Percentiles rank a stretch among this genome's conserved stretches.
These are phyloP conservation scores for Graphium colonna DNA, from an alignment of 2,888 invertebrate genomes.

Conservation along the genomic window DNA sequence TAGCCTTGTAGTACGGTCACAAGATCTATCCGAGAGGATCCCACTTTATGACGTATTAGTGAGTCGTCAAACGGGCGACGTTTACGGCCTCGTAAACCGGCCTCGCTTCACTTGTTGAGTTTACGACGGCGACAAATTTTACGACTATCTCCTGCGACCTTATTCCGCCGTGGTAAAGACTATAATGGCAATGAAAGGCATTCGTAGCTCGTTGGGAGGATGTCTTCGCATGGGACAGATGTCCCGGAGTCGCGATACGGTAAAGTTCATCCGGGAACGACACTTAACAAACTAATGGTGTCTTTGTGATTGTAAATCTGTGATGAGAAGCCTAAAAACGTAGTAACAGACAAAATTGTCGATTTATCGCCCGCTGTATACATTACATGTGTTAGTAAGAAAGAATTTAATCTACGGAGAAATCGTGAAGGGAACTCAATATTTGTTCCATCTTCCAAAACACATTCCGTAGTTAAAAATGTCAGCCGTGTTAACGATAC, in stretches of 20 bases:
- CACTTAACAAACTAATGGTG: no score
- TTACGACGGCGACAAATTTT: slow-evolving; percentile 43
- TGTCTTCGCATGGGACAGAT: slow-evolving; percentile 23
- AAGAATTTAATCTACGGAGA: no score
- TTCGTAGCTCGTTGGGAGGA: slow-evolving; percentile 26
- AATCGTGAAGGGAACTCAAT: no score
- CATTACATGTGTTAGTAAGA: no score
- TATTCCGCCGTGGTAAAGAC: slow-evolving; percentile 28
- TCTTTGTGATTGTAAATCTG: no score
- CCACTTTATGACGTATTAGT: slow-evolving; percentile 70
- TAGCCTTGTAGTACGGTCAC: slow-evolving; percentile 20
- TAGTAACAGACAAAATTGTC: no score
- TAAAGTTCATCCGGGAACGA: neutral
- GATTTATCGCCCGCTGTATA: no score
- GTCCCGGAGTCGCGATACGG: slow-evolving; percentile 22
- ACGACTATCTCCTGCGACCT: slow-evolving; percentile 34
- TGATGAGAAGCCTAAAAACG: no score
- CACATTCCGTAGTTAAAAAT: neutral
- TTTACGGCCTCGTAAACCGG: slow-evolving; percentile 66
- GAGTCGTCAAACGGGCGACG: slow-evolving; percentile 63
- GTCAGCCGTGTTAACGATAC: neutral
- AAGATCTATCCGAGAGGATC: slow-evolving; percentile 37
- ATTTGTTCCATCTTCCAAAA: no score
- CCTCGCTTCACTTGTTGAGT: slow-evolving; percentile 74
- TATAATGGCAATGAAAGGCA: slow-evolving; percentile 27